Evolutionary conservation across 2,888 invertebrate species (phyloP), one percentile per base, ranked within the genome.

Genomic region (Hemithea aestivaria): DNA sequence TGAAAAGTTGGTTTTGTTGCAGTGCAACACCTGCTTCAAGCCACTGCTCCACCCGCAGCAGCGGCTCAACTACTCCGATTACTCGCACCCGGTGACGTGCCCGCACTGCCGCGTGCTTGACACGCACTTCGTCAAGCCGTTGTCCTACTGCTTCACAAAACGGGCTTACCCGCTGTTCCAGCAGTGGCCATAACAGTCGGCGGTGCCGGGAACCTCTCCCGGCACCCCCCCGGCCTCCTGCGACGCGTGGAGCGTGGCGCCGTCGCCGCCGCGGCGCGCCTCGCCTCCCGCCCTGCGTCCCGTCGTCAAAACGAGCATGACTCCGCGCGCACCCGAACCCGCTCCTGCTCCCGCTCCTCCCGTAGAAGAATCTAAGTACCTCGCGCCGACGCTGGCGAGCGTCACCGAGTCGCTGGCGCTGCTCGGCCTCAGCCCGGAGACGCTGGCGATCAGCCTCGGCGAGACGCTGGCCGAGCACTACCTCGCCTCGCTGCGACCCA

Each of bases 11-110:
- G n/a, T 42, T 37, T 66, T 66, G 57, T 71, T 87, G 34, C 91
- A 96, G 93, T 98, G 98, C 90, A 97, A 96, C 89, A 92, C 91
- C 73, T 98, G 98, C 89, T 93, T 91, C 85, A 94, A 95, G 82
- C 92, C 95, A 27, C 91, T 97, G 47, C 91, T 97, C 60, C 93
- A 94, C 77, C 94, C 96, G 7, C 93, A 93, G 68, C 94, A 94
- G 77, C 92, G 93, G 68, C 88, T 97, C 58, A 95, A 94, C 87
- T 98, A 95, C 90, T 97, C 96, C 63, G 97, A 98, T 87, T 98
- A 97, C 89, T 96, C 96, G 72, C 96, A 95, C 73, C 92, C 94
- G 63, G 92, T 96, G 69, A 92, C 94, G 57, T 98, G 98, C 83
- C 96, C 96, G 22, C 94, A 94, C 78, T 98, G 98, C 89, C 92